Evolutionary conservation across 1,140 invertebrate genomes (phyloP), one percentile per base, ranked within the genome.

Genomic region (Euura lappo): DNA sequence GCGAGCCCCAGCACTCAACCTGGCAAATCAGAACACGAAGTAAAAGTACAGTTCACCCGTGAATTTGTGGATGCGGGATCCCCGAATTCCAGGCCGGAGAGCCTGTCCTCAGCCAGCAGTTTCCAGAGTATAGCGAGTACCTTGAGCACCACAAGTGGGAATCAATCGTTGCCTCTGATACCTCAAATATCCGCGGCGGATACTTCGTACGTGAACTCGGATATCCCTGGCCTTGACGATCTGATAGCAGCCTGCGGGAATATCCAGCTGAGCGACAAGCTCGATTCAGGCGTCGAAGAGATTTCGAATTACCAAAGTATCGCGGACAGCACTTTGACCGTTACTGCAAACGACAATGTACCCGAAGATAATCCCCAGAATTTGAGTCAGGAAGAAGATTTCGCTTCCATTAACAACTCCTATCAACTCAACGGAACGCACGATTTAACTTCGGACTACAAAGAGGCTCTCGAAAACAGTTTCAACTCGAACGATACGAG

Each of bases 51-150:
- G 11, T 84, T 85, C 51, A 74, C 77, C 28, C 81, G 82, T 6
- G 83, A 85, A 64, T 84, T 83, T 47, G 75, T 75, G 2, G 84
- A 86, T 69, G 78, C 77, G 65, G 64, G 68, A 13, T 68, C 71
- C 42, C 46, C 13, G 45, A 70, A 68, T 51, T 69, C 73, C 70
- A 74, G 65, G 0, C 73, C 74, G 5, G 80, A 81, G 8, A 81
- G 77, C 65, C 70, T 85, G 3, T 86, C 84, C 1, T 83, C 83
- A 8, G 80, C 80, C 6, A 83, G 84, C 71, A 85, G 82, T 45
- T 82, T 82, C 68, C 82, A 82, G 43, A 86, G 84, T 70, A 68
- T 84, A 45, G 75, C 71, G 8, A 80, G 79, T 28, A 84, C 75
- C 4, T 72, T 79, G n/a, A 85, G 82, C 51, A 79, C 75, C 6